Evolutionary conservation across 1,140 invertebrate species (phyloP), one percentile per base, ranked within the genome.

Genomic region (Lasaia peninsularis): DNA sequence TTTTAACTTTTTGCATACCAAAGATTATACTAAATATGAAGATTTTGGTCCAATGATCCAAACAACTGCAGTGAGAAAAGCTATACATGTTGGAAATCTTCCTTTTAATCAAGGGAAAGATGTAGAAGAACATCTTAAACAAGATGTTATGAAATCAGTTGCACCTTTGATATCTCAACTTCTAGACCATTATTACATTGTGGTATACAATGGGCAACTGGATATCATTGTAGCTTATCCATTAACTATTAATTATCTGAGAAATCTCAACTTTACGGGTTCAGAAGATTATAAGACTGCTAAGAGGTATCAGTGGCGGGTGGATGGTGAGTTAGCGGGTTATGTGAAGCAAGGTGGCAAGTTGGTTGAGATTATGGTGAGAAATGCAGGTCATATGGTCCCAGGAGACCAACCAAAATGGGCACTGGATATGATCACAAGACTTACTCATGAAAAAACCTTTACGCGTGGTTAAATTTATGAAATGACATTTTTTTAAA

Each of bases 171-270:
- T 98, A 48, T 88, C 92, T 5, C 92, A 94, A 56, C 80, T 98
- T 0, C 92, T 90, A 66, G 92, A 73, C 50, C 70, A 92, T 58
- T 96, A 96, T 69, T 91, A 91, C 77, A 91, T 94, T 3, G 86
- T 95, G 4, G 91, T 95, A 51, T 97, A 96, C 75, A 96, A 93
- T 73, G 96, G 96, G 0, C 95, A 97, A 72, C 73, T 97, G 33
- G 96, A 97, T 75, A 94, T 97, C 12, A 96, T 97, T 69, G 93
- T 96, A 1, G 93, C 95, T 1, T 96, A 96, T 80, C 93, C 95
- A 0, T 71, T 94, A 28, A 96, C 95, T 0, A 91, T 93, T 48
- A 94, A 93, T 65, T 96, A 94, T 74, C 76, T 97, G 6, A 86
- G 86, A 31, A 84, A 92, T 8, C 75, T 97, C 0, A 89, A 94